phyloP scores from a whole-genome alignment of 2,113 vertebrate genomes.

The Ciconia maguari region DNA sequence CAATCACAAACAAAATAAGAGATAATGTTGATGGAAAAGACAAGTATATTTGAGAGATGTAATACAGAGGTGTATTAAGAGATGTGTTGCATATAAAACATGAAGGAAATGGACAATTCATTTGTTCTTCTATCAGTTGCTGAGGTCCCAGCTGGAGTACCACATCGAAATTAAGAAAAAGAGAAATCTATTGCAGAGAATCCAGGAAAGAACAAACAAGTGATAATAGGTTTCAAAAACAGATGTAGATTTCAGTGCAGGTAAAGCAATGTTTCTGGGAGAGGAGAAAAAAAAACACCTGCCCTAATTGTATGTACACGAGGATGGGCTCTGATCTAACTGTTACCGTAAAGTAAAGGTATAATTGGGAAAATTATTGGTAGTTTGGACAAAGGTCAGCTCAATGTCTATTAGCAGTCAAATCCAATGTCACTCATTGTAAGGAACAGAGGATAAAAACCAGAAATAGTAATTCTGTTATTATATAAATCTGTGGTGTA shows the following conservation, averaged over 20 bases:
- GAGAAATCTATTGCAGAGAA: background rate
- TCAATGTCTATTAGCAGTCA: background rate
- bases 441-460: background rate
- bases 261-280: background rate
- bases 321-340: background rate
- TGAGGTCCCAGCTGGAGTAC: background rate
- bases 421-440: background rate
- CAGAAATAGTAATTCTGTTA: background rate
- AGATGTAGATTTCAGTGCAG: background rate
- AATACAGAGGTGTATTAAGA: background rate
- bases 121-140: background rate
- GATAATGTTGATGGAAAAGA: background rate
- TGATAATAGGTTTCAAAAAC: background rate
- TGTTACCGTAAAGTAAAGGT: background rate
- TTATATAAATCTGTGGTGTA: background rate
- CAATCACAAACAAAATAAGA: background rate
- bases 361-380: background rate
- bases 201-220: background rate
- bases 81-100: background rate
- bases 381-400: background rate
- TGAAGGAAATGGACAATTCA: background rate
- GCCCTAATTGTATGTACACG: background rate
- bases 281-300: background rate
- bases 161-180: background rate
- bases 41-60: background rate